Percentiles rank a stretch among this genome's conserved stretches.
These are phyloP conservation scores for Rotaria macrura DNA, from an alignment of 2,888 invertebrate genomes.

Conservation along the genomic window DNA sequence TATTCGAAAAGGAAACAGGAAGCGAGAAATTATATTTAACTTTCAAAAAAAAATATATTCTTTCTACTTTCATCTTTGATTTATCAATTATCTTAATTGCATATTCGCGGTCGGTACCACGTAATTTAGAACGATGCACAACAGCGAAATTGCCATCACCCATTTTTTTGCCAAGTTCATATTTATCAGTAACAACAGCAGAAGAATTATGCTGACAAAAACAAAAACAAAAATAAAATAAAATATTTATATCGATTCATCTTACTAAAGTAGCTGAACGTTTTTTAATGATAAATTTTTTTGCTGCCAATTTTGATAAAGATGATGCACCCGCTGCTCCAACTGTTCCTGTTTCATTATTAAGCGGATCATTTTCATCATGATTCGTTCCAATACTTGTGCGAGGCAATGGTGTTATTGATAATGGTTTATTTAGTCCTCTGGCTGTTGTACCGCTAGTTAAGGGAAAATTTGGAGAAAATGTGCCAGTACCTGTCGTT, in stretches of 20 bases:
- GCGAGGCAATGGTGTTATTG: background rate
- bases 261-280: background rate
- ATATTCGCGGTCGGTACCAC: conserved; percentile 42
- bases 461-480: background rate
- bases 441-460: background rate
- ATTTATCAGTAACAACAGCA: conserved; percentile 38
- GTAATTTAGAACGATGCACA: conserved; percentile 43
- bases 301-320: background rate
- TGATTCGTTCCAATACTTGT: background rate
- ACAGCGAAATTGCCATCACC: conserved; percentile 52
- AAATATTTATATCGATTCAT: background rate
- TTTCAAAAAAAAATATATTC: too few relatives aligned
- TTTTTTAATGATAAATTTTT: background rate
- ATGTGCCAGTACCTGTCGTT: background rate
- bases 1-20: background rate
- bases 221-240: background rate
- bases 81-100: conserved; percentile 51
- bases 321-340: background rate
- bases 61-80: conserved; percentile 42
- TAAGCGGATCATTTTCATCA: background rate
- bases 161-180: conserved; percentile 44
- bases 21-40: too few relatives aligned
- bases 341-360: background rate
- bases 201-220: background rate
- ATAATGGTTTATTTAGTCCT: background rate